A percentile compares a stretch with the other conserved stretches of the same genome.
Evolutionary conservation across 2,113 vertebrate species (phyloP).

Genomic region (Pandion haliaetus): DNA sequence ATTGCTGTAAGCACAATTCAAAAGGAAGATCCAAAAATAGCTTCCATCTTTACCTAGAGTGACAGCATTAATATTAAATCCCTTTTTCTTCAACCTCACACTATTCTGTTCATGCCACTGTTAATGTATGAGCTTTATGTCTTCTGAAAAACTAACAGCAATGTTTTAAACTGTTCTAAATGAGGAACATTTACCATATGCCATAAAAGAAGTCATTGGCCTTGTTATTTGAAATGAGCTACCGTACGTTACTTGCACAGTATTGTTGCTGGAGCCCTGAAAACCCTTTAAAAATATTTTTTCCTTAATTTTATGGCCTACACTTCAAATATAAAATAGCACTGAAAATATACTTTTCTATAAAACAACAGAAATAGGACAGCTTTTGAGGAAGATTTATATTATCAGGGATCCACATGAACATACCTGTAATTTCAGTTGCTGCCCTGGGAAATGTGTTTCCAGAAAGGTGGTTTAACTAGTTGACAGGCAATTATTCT

Average conservation of each 20-base stretch:
- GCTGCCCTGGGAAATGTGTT: conserved; percentile 40
- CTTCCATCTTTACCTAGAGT: conserved; percentile 35
- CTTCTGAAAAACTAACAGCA: conserved; percentile 2
- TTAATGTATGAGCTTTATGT: not conserved
- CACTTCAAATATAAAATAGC: conserved; percentile 12
- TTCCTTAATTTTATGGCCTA: conserved; percentile 40
- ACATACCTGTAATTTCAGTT: conserved; percentile 55
- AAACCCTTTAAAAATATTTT: conserved; percentile 33
- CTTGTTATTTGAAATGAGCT: conserved; percentile 45
- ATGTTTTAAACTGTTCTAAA: conserved; percentile 38
- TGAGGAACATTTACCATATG: not conserved
- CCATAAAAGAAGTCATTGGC: not conserved
- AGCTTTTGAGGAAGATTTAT: conserved; percentile 47
- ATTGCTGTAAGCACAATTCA: conserved; percentile 41
- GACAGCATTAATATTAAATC: conserved; percentile 50
- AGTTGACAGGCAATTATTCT: conserved; percentile 54
- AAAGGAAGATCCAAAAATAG: conserved; percentile 56
- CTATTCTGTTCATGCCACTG: conserved; percentile 14
- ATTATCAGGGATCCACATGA: conserved; percentile 27
- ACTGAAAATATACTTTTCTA: conserved; percentile 20
- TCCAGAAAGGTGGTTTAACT: conserved; percentile 55
- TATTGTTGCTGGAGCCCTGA: not conserved
- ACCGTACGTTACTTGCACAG: not conserved
- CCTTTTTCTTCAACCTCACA: not conserved
- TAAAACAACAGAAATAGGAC: conserved; percentile 30